Base-by-base conservation (phyloP, 2,888 invertebrate genomes). In the Drosophila multiciliata region DNA sequence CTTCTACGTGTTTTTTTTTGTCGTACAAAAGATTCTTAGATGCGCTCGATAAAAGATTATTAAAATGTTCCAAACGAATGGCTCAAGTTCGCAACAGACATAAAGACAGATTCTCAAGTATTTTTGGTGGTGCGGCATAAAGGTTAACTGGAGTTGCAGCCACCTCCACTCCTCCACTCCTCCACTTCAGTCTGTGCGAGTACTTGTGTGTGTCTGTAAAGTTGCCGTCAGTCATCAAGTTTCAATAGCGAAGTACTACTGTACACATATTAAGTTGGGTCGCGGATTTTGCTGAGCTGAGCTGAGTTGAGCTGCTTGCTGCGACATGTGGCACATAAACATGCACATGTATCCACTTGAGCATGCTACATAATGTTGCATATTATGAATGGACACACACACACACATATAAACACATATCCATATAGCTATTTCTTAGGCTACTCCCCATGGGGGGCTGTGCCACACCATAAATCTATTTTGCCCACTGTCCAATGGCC, bases 61-160 rank as follows among this genome's bases (percentile, higher is more conserved):
- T 89, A 89, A 89, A 91, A 90, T 87, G 81, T 87, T 86, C 83
- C 86, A 82, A 87, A 65, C 82, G 89, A 89, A 77, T 85, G 83
- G 66, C 73, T 59, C 69, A 75, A 74, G 70, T 57, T 71, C 66
- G 60, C 77, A 71, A 66, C 82, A 76, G 75, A 69, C 73, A 73
- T 66, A 4, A 8, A 15, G 45, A 45, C 80, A 73, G 76, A 73
- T 75, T 78, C 73, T 88, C 77, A 77, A 83, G 83, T 83, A 67
- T 48, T 80, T 69, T 20, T 59, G 33, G 61, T 4, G 26, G 26
- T 1, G 26, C 15, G 50, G 45, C 66, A 70, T 62, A 61, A 57
- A 61, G 75, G 36, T 23, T 71, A 71, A 65, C 57, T 32, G 36
- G 40, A 20, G 74, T 60, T 40, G 26, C 58, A 9, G 20, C 29